Evolutionary conservation across 30 jellyfish, hydroid and myxozoan species (phyloP).

Genomic region (Catostylus mosaicus): DNA sequence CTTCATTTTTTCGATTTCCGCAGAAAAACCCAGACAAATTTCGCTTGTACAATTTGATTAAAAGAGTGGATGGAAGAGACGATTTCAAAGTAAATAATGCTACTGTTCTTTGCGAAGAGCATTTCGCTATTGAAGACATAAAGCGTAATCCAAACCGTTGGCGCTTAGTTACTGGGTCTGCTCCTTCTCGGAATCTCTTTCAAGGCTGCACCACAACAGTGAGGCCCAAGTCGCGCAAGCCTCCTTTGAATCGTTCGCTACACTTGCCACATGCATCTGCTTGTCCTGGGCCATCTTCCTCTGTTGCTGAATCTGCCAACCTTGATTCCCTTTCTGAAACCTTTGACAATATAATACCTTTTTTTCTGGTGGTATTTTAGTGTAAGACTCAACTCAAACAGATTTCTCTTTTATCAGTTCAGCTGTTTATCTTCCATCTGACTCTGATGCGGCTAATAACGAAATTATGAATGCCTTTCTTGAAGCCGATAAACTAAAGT

Average conservation of each 20-base stretch:
- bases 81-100: too few relatives aligned
- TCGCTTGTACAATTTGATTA: too few relatives aligned
- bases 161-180: slow-evolving; percentile 41
- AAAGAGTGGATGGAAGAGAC: too few relatives aligned
- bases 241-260: slow-evolving; percentile 15
- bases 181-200: slow-evolving; percentile 16
- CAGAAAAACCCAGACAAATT: slow-evolving; percentile 57
- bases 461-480: slow-evolving; percentile 19
- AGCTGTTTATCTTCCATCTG: slow-evolving; percentile 32
- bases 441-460: slow-evolving; percentile 11
- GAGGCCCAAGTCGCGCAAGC: slow-evolving; percentile 13
- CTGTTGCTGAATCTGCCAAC: background rate
- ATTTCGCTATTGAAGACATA: too few relatives aligned
- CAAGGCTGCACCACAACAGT: slow-evolving; percentile 16
- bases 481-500: background rate
- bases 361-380: slow-evolving; percentile 19
- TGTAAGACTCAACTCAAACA: slow-evolving; percentile 10
- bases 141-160: too few relatives aligned
- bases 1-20: slow-evolving; percentile 62
- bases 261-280: slow-evolving; percentile 10
- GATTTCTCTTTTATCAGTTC: slow-evolving; percentile 30
- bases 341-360: background rate
- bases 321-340: background rate
- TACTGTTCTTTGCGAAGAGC: too few relatives aligned
- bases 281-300: background rate